Base-by-base conservation (phyloP, 2,888 invertebrate species). In the Rutpela maculata region DNA sequence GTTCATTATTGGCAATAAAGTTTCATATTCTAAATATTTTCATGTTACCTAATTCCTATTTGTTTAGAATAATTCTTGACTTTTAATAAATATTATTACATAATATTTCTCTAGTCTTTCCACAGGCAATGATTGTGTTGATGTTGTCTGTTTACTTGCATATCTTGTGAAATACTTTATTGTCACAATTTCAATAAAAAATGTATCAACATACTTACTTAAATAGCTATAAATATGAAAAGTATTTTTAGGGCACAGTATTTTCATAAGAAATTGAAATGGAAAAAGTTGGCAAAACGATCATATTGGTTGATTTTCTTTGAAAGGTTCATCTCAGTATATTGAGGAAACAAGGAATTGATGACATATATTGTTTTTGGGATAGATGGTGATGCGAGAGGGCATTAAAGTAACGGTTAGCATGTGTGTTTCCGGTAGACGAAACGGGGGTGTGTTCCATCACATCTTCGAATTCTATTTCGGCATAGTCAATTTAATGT, bases 361-460 rank as follows among this genome's bases (percentile, higher is more conserved):
- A 59, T 43, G 70, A 70, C 43, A 70, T 70, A 70, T 70, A 70
- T 70, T 60, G 70, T 70, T 38, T 70, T 35, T 38, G 60, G 59
- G 60, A 70, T 70, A 38, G 60, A 70, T 70, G 70, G 60, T 70
- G 70, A 70, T 60, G 70, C 38, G 59, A 26, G 19, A 70, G 70
- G 38, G 17, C 60, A 70, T 70, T 70, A 70, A 59, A 70, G 35
- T 59, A 59, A 70, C 38, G 59, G 70, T 70, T 70, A 70, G 56
- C 70, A 70, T 70, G 70, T 59, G 70, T 70, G 70, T 67, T 65
- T 67, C 7, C 67, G 55, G 55, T 55, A 67, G 67, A 50, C 26
- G 11, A 22, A 50, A 67, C 7, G 67, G 55, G n/a, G 18, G 1
- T 19, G 67, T 43, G 35, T 57, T 57, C 56, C 12, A 69, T 56